These are phyloP conservation scores for Gobio gobio DNA, from an alignment of 2,113 vertebrate genomes.

Conservation along the genomic window DNA sequence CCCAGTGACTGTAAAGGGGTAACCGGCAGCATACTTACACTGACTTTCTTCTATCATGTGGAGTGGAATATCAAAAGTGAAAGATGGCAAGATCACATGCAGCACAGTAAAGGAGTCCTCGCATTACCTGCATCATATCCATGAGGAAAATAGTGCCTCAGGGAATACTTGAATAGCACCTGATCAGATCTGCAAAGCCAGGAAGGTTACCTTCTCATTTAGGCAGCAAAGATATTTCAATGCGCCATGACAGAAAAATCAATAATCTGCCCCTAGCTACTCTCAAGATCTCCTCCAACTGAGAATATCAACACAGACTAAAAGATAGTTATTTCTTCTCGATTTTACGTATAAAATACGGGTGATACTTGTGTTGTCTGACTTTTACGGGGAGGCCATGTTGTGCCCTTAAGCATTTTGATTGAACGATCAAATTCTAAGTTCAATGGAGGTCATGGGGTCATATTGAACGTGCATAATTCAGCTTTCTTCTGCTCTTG, in stretches of 20 bases:
- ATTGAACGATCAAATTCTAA: slow-evolving; percentile 8
- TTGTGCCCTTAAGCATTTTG: slow-evolving; percentile 4
- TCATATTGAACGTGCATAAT: background rate
- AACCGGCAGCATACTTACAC: slow-evolving; percentile 1
- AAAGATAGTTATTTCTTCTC: slow-evolving; percentile 26
- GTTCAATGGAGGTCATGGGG: background rate
- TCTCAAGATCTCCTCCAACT: slow-evolving; percentile 18
- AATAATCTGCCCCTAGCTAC: slow-evolving; percentile 7
- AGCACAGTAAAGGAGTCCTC: background rate
- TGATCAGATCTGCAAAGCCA: slow-evolving; percentile 1
- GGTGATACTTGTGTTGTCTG: background rate
- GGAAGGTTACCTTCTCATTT: slow-evolving; percentile 13
- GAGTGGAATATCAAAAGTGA: background rate
- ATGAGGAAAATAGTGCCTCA: background rate
- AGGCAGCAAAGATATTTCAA: slow-evolving; percentile 16
- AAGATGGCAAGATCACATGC: slow-evolving; percentile 1
- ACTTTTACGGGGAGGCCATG: background rate
- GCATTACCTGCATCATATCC: slow-evolving; percentile 3
- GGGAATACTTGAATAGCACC: slow-evolving; percentile 20
- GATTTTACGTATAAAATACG: background rate
- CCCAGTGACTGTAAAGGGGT: slow-evolving; percentile 1
- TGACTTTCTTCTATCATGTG: slow-evolving; percentile 1
- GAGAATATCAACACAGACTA: slow-evolving; percentile 31
- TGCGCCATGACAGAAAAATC: slow-evolving; percentile 23
- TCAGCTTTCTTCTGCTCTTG: background rate